Conservation (phyloP, 2,888 invertebrate genomes). For the Lasioglossum leucozonium region DNA sequence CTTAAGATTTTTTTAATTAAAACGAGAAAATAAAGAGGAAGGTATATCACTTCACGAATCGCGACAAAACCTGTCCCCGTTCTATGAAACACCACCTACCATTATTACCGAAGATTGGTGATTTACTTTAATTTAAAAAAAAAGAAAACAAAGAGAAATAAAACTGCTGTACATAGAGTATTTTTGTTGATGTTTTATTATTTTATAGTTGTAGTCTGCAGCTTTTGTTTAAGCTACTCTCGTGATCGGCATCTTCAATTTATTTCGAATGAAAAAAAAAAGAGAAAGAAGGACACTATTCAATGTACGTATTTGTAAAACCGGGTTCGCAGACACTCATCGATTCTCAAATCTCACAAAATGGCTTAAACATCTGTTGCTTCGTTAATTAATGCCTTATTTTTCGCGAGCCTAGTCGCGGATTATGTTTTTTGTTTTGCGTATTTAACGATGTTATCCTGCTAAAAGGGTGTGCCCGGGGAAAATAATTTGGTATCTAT, state of each 20-base stretch:
- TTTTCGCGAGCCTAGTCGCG: slow-evolving; percentile 56
- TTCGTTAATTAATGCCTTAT: slow-evolving; percentile 57
- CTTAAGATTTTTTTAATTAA: slow-evolving; percentile 72
- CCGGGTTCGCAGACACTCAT: background rate
- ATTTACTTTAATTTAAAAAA: slow-evolving; percentile 69
- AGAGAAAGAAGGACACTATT: slow-evolving; percentile 11
- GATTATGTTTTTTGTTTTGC: slow-evolving; percentile 46
- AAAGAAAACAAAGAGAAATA: slow-evolving; percentile 75
- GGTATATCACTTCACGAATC: slow-evolving; percentile 39
- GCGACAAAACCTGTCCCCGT: slow-evolving; percentile 66
- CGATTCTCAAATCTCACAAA: slow-evolving; percentile 37
- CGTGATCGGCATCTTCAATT: slow-evolving; percentile 30
- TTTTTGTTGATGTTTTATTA: slow-evolving; percentile 80
- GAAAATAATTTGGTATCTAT: slow-evolving; percentile 4
- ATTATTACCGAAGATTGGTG: slow-evolving; percentile 67
- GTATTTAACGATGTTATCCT: slow-evolving; percentile 42
- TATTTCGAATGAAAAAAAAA: background rate
- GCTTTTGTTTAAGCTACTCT: slow-evolving; percentile 71
- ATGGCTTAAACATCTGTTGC: slow-evolving; percentile 69
- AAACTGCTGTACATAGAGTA: slow-evolving; percentile 83
- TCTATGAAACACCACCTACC: slow-evolving; percentile 73
- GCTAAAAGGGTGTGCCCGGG: slow-evolving; percentile 58
- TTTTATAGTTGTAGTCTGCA: slow-evolving; percentile 71
- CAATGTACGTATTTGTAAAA: background rate
- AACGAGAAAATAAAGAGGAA: slow-evolving; percentile 50